Percentiles rank a stretch among this genome's conserved stretches.
These are phyloP conservation scores for Noturus placidus DNA, from an alignment of 2,113 vertebrate species.

Conservation along the genomic window DNA sequence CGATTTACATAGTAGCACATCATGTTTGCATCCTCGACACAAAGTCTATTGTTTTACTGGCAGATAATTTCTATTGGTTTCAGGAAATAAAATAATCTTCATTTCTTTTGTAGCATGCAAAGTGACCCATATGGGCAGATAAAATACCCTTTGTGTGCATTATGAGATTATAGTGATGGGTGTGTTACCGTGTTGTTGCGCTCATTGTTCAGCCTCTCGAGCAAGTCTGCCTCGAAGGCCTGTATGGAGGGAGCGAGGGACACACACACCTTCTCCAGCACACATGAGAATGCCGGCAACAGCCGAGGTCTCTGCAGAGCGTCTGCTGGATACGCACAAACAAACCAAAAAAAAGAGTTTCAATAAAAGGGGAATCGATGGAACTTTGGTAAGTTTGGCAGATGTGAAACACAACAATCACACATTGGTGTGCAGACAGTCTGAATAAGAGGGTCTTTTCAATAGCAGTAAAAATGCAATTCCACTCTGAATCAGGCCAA, in stretches of 20 bases:
- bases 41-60: not conserved
- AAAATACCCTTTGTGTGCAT: not conserved
- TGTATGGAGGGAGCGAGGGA: conserved; percentile 82
- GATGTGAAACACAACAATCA: not conserved
- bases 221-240: conserved; percentile 86
- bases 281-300: conserved; percentile 74
- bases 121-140: not conserved
- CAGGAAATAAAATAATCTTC: not conserved
- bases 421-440: not conserved
- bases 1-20: not conserved
- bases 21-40: not conserved
- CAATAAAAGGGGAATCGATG: not conserved
- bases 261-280: conserved; percentile 79
- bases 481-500: not conserved
- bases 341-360: not conserved
- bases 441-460: not conserved
- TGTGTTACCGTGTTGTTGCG: conserved; percentile 79
- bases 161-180: conserved; percentile 53
- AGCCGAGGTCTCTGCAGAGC: conserved; percentile 79
- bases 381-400: not conserved
- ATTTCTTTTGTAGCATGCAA: not conserved
- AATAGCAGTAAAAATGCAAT: not conserved
- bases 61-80: not conserved
- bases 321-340: conserved; percentile 70
- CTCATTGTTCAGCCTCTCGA: conserved; percentile 78